Base-by-base conservation (phyloP, 1,140 invertebrate genomes). In the Micrasema minimum region DNA sequence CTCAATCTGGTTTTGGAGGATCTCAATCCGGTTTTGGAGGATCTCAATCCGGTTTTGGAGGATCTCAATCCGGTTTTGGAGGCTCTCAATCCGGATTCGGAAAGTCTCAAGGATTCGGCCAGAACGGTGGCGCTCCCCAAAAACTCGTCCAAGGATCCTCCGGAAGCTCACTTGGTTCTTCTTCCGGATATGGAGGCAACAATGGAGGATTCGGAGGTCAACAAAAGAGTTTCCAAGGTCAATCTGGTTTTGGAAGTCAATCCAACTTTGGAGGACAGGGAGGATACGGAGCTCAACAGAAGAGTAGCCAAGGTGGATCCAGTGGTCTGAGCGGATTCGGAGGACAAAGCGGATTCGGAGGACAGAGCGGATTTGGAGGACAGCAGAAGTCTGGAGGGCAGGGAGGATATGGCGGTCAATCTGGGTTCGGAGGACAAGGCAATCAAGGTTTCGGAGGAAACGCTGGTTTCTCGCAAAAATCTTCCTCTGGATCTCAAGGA, bases 391-490 rank as follows among this genome's bases (percentile, higher is more conserved):
- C 48, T 14, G 23, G 41, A 46, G 48, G 31, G 43, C 20, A 35
- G 3, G 46, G 62, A 45, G 46, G 59, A 20, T 22, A 57, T 14
- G 50, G 66, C 16, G 67, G 67, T 16, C 31, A 41, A 18, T 14
- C 18, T 18, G 43, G 43, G n/a, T 20, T 18, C 10, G 23, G 45
- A 38, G 67, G 67, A 31, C 46, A 50, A 18, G 22, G 57, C 20
- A 12, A 16, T 16, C 16, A 18, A 14, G 48, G 38, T 41, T 68
- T 72, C 31, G 55, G 61, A 9, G n/a, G 18, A 45, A 48, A 66
- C 10, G 50, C 61, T 7, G 61, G 71, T 23, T 55, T 64, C n/a
- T n/a, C n/a, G n/a, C n/a, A n/a, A n/a, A n/a, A n/a, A n/a, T 59
- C 64, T 48, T 38, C 9, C 35, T 14, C 16, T 18, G 71, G 71